These are phyloP conservation scores for Trichogramma pretiosum DNA, from an alignment of 1,140 invertebrate species.

Conservation along the genomic window DNA sequence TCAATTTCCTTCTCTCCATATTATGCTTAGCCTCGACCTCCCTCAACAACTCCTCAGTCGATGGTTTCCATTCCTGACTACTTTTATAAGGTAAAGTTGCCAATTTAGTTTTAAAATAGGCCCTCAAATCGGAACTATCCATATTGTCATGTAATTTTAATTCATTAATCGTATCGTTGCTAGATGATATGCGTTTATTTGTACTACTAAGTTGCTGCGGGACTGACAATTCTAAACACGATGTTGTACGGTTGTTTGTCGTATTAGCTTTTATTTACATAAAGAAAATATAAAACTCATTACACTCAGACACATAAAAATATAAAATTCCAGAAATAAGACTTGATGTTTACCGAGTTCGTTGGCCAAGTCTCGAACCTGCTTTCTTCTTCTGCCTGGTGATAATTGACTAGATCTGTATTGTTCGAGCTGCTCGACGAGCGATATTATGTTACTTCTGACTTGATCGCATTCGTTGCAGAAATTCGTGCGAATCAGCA, in stretches of 20 bases:
- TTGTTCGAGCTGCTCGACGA: constrained; percentile 21
- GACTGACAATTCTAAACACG: constrained; percentile 21
- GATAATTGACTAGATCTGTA: constrained; percentile 8
- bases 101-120: no score
- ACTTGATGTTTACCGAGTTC: constrained; percentile 16
- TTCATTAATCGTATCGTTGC: constrained; percentile 24
- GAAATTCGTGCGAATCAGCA: constrained; percentile 16
- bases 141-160: constrained; percentile 22
- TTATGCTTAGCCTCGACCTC: constrained; percentile 30
- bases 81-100: no score
- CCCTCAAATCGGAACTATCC: no score
- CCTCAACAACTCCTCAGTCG: constrained; percentile 22
- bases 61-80: no score
- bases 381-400: constrained; percentile 6
- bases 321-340: not conserved
- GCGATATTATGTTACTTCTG: constrained; percentile 17
- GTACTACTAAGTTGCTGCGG: constrained; percentile 29
- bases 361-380: constrained; percentile 19
- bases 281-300: not conserved
- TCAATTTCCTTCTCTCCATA: no score
- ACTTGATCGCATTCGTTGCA: constrained; percentile 21
- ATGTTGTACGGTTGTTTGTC: not conserved
- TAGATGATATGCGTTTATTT: constrained; percentile 15
- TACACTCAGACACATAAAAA: not conserved
- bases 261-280: not conserved